These are phyloP conservation scores for Apis mellifera DNA, from an alignment of 1,140 invertebrate genomes.

Conservation along the genomic window Amel_HAv3.1 CM009934.2:8228001-8228500, in stretches of 20 bases:
- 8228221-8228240: background rate
- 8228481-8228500: background rate
- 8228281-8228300: too few species aligned
- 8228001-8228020: slow-evolving; percentile 50
- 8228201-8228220: slow-evolving; percentile 6
- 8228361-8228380: too few species aligned
- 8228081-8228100: background rate
- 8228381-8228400: too few species aligned
- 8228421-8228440: too few species aligned
- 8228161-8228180: background rate
- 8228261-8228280: too few species aligned
- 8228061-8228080: slow-evolving; percentile 25
- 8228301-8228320: too few species aligned
- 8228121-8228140: background rate
- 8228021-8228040: slow-evolving; percentile 41
- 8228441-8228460: background rate
- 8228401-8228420: too few species aligned
- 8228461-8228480: background rate
- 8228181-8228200: background rate
- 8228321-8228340: too few species aligned
- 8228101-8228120: background rate
- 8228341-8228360: too few species aligned
- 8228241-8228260: background rate
- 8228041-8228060: slow-evolving; percentile 25
- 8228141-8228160: slow-evolving; percentile 11